phyloP scores from a whole-genome alignment of 2,797 vertebrate species.

The Sebastes paucispinis region DNA sequence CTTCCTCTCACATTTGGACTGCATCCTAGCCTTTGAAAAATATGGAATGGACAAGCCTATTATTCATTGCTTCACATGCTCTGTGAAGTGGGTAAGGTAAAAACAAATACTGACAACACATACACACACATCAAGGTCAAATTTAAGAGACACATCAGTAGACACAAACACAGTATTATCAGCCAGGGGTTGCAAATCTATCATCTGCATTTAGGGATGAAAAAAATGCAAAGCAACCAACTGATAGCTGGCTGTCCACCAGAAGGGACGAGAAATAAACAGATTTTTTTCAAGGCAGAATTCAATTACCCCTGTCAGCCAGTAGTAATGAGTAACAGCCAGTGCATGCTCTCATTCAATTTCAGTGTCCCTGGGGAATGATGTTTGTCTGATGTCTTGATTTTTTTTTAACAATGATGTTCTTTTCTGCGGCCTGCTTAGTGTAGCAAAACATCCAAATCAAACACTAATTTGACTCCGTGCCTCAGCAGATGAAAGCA shows the following conservation, averaged over 20 bases:
- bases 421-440: constrained; percentile 62
- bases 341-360: constrained; percentile 79
- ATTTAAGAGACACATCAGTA: not conserved
- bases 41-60: constrained; percentile 32
- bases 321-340: constrained; percentile 75
- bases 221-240: constrained; percentile 16
- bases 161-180: not conserved
- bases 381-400: constrained; percentile 69
- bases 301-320: constrained; percentile 75
- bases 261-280: constrained; percentile 64
- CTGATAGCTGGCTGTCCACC: constrained; percentile 6
- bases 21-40: constrained; percentile 33
- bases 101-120: not conserved
- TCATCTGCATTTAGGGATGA: constrained; percentile 14
- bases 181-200: constrained; percentile 3
- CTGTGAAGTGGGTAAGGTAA: constrained; percentile 10
- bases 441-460: constrained; percentile 70
- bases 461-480: constrained; percentile 71
- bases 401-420: constrained; percentile 59
- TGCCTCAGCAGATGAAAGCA: constrained; percentile 61
- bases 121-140: not conserved
- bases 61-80: constrained; percentile 4
- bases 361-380: constrained; percentile 66
- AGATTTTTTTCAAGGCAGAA: constrained; percentile 66
- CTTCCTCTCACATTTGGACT: constrained; percentile 39